Percentiles rank a stretch among this genome's conserved stretches.
phyloP scores from a whole-genome alignment of 2,888 invertebrate species.

The Yponomeuta cagnagella region DNA sequence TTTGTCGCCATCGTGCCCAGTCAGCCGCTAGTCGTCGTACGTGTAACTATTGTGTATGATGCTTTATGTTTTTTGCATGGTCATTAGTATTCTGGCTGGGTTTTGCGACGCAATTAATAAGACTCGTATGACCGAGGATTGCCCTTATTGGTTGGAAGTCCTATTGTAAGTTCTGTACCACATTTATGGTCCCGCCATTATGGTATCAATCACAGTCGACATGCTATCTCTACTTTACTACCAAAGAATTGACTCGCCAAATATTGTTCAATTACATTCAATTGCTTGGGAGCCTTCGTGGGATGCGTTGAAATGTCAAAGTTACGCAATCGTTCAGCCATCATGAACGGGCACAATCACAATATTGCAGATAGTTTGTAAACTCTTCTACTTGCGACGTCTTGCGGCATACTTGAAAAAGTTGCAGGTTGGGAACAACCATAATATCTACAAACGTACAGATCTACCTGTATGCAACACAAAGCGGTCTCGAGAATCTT shows the following conservation, averaged over 20 bases:
- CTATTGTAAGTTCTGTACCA: too few species aligned
- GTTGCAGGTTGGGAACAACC: background rate
- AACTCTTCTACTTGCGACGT: background rate
- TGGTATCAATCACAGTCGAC: background rate
- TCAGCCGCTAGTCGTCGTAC: background rate
- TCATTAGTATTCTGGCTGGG: background rate
- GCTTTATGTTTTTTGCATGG: background rate
- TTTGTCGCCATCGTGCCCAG: background rate
- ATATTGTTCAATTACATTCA: background rate
- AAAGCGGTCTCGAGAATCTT: background rate
- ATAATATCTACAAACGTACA: background rate
- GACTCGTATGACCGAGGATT: background rate
- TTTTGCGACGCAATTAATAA: background rate
- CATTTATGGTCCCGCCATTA: too few species aligned
- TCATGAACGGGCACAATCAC: background rate
- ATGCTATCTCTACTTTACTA: background rate
- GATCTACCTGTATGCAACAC: background rate
- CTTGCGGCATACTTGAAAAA: background rate
- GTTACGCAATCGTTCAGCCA: constrained; percentile 9
- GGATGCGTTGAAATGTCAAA: constrained; percentile 13
- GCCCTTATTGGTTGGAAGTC: background rate
- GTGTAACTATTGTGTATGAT: background rate
- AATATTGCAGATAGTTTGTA: background rate
- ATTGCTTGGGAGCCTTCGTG: constrained; percentile 4
- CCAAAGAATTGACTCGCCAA: too few species aligned